Conservation (phyloP, 2,113 vertebrate genomes). For the Lepisosteus oculatus region DNA sequence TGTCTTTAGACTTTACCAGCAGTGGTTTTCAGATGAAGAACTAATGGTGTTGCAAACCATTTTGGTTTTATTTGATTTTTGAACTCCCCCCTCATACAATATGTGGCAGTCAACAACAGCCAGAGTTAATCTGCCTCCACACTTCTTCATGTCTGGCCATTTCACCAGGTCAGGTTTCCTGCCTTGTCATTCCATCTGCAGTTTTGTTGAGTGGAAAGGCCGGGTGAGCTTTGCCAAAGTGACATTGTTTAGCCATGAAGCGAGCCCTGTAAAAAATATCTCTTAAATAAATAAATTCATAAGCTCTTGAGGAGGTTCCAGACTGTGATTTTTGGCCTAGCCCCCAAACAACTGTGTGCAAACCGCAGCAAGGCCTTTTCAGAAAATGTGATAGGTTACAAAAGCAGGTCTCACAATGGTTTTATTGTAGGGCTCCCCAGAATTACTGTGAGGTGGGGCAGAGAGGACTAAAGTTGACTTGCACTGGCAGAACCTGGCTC, state of each 20-base stretch:
- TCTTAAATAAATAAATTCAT: constrained; percentile 51
- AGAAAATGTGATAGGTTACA: constrained; percentile 52
- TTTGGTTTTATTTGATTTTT: neutral
- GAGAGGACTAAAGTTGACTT: constrained; percentile 7
- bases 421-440: constrained; percentile 59
- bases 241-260: constrained; percentile 35
- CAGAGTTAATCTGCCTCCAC: constrained; percentile 4
- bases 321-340: constrained; percentile 62
- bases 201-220: constrained; percentile 38
- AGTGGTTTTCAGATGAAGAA: too few species aligned
- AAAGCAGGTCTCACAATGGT: constrained; percentile 56
- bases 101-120: constrained; percentile 13
- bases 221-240: constrained; percentile 36
- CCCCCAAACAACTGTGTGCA: constrained; percentile 45
- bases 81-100: constrained; percentile 15
- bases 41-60: neutral
- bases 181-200: constrained; percentile 22
- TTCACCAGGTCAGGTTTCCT: constrained; percentile 27
- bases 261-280: constrained; percentile 42
- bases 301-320: constrained; percentile 51
- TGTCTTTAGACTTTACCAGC: too few species aligned
- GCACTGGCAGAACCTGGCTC: neutral
- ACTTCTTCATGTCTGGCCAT: constrained; percentile 31
- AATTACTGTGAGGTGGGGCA: constrained; percentile 11
- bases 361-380: constrained; percentile 44